These are phyloP conservation scores for Ichneumon xanthorius DNA, from an alignment of 2,888 invertebrate species.

Conservation along the genomic window DNA sequence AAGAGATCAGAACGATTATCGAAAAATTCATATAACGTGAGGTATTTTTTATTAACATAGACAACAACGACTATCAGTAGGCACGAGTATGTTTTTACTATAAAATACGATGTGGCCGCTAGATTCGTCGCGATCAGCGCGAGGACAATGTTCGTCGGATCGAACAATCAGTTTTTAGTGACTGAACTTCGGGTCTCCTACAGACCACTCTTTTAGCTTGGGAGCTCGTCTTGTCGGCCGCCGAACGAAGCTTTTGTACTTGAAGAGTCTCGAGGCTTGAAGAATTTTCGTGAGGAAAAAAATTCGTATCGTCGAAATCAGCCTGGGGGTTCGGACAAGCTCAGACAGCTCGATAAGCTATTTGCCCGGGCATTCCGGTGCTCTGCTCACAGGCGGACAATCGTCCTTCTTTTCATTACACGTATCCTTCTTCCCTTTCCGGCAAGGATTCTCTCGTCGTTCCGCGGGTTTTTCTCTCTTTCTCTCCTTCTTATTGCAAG, in stretches of 20 bases:
- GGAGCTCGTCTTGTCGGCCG: constrained; percentile 1
- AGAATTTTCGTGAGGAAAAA: constrained; percentile 38
- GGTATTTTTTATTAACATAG: constrained; percentile 35
- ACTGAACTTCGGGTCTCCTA: neutral
- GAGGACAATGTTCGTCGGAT: constrained; percentile 10
- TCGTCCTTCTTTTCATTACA: constrained; percentile 52
- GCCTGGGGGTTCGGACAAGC: constrained; percentile 1
- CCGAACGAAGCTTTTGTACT: constrained; percentile 20
- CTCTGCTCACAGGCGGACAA: constrained; percentile 70
- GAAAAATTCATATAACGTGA: neutral
- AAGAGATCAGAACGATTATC: neutral
- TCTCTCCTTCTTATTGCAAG: constrained; percentile 21
- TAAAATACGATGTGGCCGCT: neutral
- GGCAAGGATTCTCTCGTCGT: constrained; percentile 34
- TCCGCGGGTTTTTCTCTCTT: constrained; percentile 11
- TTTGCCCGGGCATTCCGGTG: constrained; percentile 67
- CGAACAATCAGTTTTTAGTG: constrained; percentile 1
- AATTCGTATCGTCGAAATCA: constrained; percentile 25
- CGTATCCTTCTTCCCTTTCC: constrained; percentile 51
- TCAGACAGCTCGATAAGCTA: constrained; percentile 4
- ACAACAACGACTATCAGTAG: constrained; percentile 32
- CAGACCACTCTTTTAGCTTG: constrained; percentile 33
- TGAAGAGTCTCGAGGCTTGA: constrained; percentile 14
- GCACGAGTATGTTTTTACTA: neutral
- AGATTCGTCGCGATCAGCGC: neutral